Evolutionary conservation across 2,113 vertebrate species (phyloP).

Genomic region (Pteruthius melanotis): DNA sequence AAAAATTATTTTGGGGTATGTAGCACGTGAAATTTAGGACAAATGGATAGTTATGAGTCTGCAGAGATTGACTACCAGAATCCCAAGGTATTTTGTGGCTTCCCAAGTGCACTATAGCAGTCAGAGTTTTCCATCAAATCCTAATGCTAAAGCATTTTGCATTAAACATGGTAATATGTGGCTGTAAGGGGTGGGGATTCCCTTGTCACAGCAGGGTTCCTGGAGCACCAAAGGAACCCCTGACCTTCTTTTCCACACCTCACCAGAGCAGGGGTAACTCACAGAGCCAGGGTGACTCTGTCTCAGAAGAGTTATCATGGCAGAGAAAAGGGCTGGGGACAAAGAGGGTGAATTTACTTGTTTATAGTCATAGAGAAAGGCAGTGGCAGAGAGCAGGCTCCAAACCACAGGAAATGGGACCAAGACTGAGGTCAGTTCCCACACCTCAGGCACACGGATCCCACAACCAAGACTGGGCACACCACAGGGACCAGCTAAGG

Average conservation of each 20-base stretch:
- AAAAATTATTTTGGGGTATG: neutral
- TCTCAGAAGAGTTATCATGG: neutral
- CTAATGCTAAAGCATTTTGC: neutral
- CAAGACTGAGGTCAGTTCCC: neutral
- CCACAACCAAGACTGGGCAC: neutral
- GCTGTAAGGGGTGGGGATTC: neutral
- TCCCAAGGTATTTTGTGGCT: neutral
- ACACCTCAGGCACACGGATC: neutral
- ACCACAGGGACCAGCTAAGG: neutral
- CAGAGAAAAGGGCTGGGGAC: neutral
- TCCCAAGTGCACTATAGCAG: neutral
- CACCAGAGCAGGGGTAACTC: neutral
- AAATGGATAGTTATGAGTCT: neutral
- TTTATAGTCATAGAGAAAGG: neutral
- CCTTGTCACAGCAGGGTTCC: neutral
- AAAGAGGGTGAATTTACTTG: neutral
- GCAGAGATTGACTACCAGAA: neutral
- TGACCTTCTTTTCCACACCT: neutral
- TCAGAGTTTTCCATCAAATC: neutral
- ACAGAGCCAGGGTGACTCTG: neutral
- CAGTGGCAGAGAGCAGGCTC: neutral
- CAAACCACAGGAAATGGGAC: rapidly evolving
- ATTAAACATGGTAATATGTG: neutral
- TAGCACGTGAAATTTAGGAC: neutral
- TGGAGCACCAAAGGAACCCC: neutral